phyloP scores from a whole-genome alignment of 2,888 invertebrate species.

The Callimorpha dominula region DNA sequence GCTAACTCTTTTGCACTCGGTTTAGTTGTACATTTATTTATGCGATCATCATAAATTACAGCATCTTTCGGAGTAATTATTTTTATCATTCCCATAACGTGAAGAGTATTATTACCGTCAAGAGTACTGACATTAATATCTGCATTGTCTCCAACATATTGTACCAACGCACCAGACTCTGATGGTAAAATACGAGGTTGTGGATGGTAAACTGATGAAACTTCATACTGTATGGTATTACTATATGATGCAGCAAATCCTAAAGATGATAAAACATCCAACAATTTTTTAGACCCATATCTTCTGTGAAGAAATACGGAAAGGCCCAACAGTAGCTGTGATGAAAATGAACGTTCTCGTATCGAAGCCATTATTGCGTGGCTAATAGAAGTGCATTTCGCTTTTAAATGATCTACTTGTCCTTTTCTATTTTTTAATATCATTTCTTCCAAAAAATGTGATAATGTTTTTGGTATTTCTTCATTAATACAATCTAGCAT shows the following conservation, averaged over 20 bases:
- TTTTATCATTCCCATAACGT: constrained; percentile 41
- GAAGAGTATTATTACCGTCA: constrained; percentile 36
- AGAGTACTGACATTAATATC: constrained; percentile 43
- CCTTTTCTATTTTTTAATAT: constrained; percentile 22
- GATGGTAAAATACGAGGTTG: constrained; percentile 39
- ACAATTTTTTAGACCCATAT: constrained; percentile 41
- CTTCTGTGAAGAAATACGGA: constrained; percentile 40
- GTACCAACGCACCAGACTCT: constrained; percentile 39
- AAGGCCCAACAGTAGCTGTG: constrained; percentile 37
- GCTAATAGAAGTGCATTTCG: constrained; percentile 15
- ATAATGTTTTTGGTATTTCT: constrained; percentile 25
- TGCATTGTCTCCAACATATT: constrained; percentile 48
- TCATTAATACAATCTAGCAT: constrained; percentile 46
- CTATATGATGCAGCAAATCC: constrained; percentile 47
- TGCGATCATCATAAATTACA: constrained; percentile 47
- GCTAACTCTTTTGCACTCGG: constrained; percentile 42
- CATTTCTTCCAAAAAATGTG: constrained; percentile 24
- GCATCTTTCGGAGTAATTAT: constrained; percentile 19
- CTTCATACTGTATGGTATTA: constrained; percentile 43
- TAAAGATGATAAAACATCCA: constrained; percentile 42
- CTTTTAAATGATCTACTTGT: constrained; percentile 13
- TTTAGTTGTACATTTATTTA: constrained; percentile 55
- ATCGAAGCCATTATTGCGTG: constrained; percentile 19
- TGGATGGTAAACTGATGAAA: constrained; percentile 45
- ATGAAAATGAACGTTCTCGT: constrained; percentile 35